phyloP scores from a whole-genome alignment of 2,113 vertebrate genomes.

The Chloroceryle aenea region DNA sequence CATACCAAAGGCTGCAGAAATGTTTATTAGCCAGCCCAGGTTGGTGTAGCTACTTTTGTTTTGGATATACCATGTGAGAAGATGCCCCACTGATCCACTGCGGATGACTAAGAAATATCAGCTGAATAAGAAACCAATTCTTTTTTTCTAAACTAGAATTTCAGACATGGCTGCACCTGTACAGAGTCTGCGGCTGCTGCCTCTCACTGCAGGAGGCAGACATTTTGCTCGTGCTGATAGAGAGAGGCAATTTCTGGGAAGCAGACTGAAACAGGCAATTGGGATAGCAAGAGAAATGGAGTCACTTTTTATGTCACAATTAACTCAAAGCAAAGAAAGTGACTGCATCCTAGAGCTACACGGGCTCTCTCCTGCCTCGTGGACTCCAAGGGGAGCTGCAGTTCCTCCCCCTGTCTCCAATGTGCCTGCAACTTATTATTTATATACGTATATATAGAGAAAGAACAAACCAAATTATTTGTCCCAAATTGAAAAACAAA shows the following conservation, averaged over 20 bases:
- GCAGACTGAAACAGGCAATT: not conserved
- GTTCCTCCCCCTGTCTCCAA: not conserved
- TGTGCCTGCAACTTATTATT: not conserved
- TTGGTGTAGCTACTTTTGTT: not conserved
- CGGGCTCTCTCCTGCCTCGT: not conserved
- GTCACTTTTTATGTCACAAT: not conserved
- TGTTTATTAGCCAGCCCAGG: not conserved
- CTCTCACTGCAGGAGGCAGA: not conserved
- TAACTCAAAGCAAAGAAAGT: not conserved
- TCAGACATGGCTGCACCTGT: not conserved
- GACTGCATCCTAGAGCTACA: not conserved
- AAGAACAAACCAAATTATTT: not conserved
- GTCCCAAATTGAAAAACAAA: not conserved
- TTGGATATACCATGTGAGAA: not conserved
- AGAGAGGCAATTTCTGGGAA: not conserved
- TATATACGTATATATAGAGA: not conserved
- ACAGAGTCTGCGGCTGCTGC: not conserved
- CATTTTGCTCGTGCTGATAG: not conserved
- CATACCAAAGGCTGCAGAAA: not conserved
- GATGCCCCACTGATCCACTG: not conserved
- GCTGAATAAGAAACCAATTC: not conserved
- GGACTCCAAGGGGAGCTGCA: not conserved
- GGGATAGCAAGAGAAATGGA: not conserved
- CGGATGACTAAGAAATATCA: not conserved
- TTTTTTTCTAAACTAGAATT: not conserved